These are phyloP conservation scores for Euzetes globulus DNA, from an alignment of 2,888 invertebrate species.

Conservation along the genomic window DNA sequence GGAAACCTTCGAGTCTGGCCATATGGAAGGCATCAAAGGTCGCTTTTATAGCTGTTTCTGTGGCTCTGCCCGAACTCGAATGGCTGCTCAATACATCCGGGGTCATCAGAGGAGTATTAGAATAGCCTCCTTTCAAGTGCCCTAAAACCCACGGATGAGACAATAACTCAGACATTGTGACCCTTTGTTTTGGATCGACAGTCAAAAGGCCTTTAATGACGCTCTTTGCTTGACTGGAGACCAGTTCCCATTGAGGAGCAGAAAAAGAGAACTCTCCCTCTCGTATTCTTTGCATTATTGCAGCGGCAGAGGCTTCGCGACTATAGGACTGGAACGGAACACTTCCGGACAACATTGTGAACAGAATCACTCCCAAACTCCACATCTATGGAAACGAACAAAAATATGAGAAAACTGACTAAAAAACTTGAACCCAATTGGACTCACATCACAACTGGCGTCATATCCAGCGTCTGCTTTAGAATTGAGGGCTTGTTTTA, in stretches of 20 bases:
- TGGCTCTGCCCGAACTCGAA: conserved; percentile 47
- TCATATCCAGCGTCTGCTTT: conserved; percentile 61
- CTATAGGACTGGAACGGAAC: conserved; percentile 35
- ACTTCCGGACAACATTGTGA: conserved; percentile 72
- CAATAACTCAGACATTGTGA: conserved; percentile 61
- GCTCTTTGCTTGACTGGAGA: conserved; percentile 66
- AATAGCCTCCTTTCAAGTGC: conserved; percentile 45
- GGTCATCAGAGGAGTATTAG: conserved; percentile 56
- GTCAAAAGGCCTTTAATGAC: conserved; percentile 66
- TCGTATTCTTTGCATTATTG: conserved; percentile 69
- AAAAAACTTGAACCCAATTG: neutral
- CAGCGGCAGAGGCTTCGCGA: conserved; percentile 54
- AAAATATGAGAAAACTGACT: neutral
- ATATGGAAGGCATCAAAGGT: conserved; percentile 62
- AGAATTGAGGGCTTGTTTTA: conserved; percentile 54
- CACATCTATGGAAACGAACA: conserved; percentile 54
- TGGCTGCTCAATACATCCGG: conserved; percentile 54
- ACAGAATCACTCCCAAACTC: conserved; percentile 89
- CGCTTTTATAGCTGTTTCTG: conserved; percentile 56
- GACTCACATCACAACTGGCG: conserved; percentile 69
- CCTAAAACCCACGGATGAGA: conserved; percentile 61
- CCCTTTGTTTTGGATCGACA: conserved; percentile 64
- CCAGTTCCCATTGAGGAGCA: conserved; percentile 61
- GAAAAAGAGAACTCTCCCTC: conserved; percentile 70
- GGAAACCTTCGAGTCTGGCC: conserved; percentile 64